A percentile compares a stretch with the other conserved stretches of the same genome.
These are phyloP conservation scores for Bombus haemorrhoidalis DNA, from an alignment of 1,140 invertebrate genomes.

Conservation along the genomic window DNA sequence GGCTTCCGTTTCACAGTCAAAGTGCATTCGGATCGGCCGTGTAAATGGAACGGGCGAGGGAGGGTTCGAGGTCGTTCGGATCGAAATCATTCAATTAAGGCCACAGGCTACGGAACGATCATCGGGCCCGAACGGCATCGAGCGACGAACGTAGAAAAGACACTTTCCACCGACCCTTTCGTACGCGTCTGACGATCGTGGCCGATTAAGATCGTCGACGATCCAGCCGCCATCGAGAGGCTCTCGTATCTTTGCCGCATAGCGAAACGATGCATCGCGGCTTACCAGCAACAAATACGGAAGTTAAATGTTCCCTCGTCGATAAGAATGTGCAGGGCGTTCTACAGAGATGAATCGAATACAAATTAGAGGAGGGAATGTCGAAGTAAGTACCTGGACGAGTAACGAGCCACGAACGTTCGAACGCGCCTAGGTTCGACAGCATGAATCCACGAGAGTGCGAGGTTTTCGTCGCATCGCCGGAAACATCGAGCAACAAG, in stretches of 20 bases:
- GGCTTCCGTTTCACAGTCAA: slow-evolving; percentile 57
- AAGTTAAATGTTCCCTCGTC: slow-evolving; percentile 31
- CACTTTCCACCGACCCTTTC: neutral
- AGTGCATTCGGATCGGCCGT: slow-evolving; percentile 48
- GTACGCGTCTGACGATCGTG: neutral
- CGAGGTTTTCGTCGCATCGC: neutral
- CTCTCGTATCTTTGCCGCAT: neutral
- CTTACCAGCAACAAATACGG: slow-evolving; percentile 14
- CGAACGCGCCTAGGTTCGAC: neutral
- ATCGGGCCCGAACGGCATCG: slow-evolving; percentile 21
- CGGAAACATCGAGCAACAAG: neutral
- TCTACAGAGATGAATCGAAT: slow-evolving; percentile 42
- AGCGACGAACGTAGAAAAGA: slow-evolving; percentile 44
- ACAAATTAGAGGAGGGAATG: slow-evolving; percentile 41
- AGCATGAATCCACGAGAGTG: neutral
- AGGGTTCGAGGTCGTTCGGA: slow-evolving; percentile 71
- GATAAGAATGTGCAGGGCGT: slow-evolving; percentile 51
- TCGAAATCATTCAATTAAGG: slow-evolving; percentile 79
- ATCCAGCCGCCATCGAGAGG: neutral
- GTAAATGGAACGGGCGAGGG: slow-evolving; percentile 58
- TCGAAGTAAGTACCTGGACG: slow-evolving; percentile 20
- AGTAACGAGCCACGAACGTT: slow-evolving; percentile 9
- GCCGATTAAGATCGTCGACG: neutral
- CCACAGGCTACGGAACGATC: slow-evolving; percentile 67
- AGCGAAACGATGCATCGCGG: slow-evolving; percentile 18